Conservation (phyloP, 2,888 invertebrate genomes). For the Tinea semifulvella region DNA sequence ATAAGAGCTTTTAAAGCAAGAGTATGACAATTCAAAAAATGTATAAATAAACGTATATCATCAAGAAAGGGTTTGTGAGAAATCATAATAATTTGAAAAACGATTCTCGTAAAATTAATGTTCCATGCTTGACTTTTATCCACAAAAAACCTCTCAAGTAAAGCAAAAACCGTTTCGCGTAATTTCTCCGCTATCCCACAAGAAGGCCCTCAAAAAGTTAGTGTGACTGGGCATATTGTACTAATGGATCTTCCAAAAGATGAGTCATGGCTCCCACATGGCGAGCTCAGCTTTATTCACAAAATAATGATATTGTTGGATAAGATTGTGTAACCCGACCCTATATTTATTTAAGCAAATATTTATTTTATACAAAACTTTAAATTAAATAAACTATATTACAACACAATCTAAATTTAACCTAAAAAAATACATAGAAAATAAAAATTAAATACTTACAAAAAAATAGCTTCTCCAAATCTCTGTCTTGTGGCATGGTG, state of each 20-base stretch:
- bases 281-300: slow-evolving; percentile 20
- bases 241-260: slow-evolving; percentile 53
- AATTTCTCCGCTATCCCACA: slow-evolving; percentile 22
- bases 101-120: slow-evolving; percentile 12
- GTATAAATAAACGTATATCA: too few species aligned
- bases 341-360: too few species aligned
- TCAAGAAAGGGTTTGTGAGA: neutral
- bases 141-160: slow-evolving; percentile 11
- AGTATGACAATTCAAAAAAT: too few species aligned
- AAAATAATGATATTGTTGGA: neutral
- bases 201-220: slow-evolving; percentile 40
- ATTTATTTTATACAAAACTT: too few species aligned
- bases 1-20: too few species aligned
- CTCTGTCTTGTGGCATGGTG: too few species aligned
- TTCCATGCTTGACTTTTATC: slow-evolving; percentile 14
- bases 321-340: neutral
- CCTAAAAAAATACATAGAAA: too few species aligned
- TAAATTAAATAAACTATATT: too few species aligned
- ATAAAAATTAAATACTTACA: too few species aligned
- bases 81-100: neutral
- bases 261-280: slow-evolving; percentile 49
- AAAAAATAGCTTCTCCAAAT: too few species aligned
- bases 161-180: slow-evolving; percentile 16
- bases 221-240: slow-evolving; percentile 50
- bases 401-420: too few species aligned